Evolutionary conservation across 2,113 vertebrate genomes (phyloP).

Genomic region (Chlorodrepanis virens): DNA sequence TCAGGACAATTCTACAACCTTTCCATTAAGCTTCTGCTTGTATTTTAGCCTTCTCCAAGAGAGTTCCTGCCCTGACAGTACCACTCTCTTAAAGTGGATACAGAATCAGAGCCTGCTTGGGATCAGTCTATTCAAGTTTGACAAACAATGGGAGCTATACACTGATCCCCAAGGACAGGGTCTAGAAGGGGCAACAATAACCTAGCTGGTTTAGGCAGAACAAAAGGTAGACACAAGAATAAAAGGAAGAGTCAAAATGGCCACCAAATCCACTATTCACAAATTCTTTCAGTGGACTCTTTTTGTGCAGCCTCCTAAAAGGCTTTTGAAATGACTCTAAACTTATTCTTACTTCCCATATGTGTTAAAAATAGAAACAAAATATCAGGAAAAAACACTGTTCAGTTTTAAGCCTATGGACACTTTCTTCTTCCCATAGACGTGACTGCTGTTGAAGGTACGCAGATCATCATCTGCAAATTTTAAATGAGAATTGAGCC

Average conservation of each 20-base stretch:
- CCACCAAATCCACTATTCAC: not conserved
- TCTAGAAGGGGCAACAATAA: not conserved
- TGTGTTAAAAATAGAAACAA: not conserved
- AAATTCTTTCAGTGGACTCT: not conserved
- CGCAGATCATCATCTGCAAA: not conserved
- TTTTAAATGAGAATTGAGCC: not conserved
- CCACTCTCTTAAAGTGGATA: not conserved
- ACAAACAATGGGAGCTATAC: not conserved
- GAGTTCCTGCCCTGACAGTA: not conserved
- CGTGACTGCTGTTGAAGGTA: not conserved
- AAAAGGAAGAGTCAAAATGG: not conserved
- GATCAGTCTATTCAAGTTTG: not conserved
- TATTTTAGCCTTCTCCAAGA: not conserved
- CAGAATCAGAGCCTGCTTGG: not conserved
- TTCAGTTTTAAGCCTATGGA: not conserved
- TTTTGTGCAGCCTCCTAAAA: not conserved
- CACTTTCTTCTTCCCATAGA: not conserved
- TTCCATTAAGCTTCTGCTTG: not conserved
- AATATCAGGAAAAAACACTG: not conserved
- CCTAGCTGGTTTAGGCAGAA: not conserved
- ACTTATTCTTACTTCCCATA: not conserved
- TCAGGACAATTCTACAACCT: not conserved
- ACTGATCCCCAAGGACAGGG: not conserved
- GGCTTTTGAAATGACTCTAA: not conserved
- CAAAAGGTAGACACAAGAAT: not conserved